phyloP scores from a whole-genome alignment of 2,113 vertebrate genomes.

The Crotalus horridus region DNA sequence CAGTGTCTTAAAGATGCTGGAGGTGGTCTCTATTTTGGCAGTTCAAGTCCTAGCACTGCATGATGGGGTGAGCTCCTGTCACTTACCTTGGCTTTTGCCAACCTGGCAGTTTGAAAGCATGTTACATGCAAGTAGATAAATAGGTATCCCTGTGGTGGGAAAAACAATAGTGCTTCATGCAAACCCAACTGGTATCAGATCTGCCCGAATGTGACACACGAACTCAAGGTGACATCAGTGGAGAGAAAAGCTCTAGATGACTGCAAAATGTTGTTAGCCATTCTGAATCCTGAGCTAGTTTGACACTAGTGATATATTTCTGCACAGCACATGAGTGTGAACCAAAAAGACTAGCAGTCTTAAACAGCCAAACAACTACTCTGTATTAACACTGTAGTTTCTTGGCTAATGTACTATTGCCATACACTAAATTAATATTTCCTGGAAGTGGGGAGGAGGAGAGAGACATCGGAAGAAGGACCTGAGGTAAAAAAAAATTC shows the following conservation, averaged over 20 bases:
- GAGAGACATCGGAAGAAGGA: background rate
- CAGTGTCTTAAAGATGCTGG: background rate
- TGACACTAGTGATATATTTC: background rate
- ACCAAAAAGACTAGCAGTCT: background rate
- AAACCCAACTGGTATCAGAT: background rate
- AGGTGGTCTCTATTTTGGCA: background rate
- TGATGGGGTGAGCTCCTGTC: background rate
- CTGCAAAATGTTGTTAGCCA: background rate
- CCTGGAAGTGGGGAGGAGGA: background rate
- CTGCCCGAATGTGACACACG: background rate
- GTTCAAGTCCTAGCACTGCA: background rate
- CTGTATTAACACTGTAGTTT: background rate
- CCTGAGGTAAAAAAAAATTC: background rate
- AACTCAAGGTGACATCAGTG: background rate
- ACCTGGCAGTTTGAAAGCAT: background rate
- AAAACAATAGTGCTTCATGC: background rate
- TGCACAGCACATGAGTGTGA: background rate
- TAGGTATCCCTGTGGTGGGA: background rate
- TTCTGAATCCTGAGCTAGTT: background rate
- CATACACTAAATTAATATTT: background rate
- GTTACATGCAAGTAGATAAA: background rate
- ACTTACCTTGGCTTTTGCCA: background rate
- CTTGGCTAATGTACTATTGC: background rate
- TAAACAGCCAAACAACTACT: background rate
- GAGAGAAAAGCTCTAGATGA: background rate